A percentile compares a stretch with the other conserved stretches of the same genome.
phyloP scores from a whole-genome alignment of 2,797 vertebrate genomes.

The Aldrovandia affinis region DNA sequence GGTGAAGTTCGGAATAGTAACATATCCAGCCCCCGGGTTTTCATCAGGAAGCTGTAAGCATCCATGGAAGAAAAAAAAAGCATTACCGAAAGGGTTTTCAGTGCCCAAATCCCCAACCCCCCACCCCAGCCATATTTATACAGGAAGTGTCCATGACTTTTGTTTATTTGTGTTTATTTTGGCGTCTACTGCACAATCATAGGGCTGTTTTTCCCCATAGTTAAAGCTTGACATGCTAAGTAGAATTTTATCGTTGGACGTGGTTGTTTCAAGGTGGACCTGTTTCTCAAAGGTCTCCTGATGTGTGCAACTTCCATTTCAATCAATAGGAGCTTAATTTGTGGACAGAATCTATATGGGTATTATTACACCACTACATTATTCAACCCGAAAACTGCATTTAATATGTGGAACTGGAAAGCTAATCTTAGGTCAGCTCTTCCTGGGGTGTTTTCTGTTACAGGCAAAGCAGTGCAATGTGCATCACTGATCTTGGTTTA shows the following conservation, averaged over 20 bases:
- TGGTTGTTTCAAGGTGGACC: not conserved
- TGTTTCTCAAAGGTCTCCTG: not conserved
- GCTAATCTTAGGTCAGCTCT: not conserved
- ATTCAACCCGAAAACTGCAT: not conserved
- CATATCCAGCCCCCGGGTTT: not conserved
- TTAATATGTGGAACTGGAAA: not conserved
- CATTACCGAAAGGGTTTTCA: not conserved
- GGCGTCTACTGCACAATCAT: not conserved
- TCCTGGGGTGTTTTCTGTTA: not conserved
- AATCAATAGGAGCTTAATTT: not conserved
- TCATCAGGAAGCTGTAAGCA: not conserved
- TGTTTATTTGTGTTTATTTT: not conserved
- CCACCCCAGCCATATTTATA: not conserved
- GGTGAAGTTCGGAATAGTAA: not conserved
- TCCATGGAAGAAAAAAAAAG: not conserved
- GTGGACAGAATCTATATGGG: not conserved
- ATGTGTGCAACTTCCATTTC: not conserved
- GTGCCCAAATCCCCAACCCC: not conserved
- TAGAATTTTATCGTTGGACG: not conserved
- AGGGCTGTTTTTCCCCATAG: not conserved
- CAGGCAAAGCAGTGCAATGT: not conserved
- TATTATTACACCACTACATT: not conserved
- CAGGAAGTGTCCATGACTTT: not conserved
- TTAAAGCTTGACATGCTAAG: not conserved
- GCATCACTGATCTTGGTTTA: not conserved